Evolutionary conservation across 2,797 vertebrate species (phyloP).

Genomic region (Muraenolepis orangiensis): DNA sequence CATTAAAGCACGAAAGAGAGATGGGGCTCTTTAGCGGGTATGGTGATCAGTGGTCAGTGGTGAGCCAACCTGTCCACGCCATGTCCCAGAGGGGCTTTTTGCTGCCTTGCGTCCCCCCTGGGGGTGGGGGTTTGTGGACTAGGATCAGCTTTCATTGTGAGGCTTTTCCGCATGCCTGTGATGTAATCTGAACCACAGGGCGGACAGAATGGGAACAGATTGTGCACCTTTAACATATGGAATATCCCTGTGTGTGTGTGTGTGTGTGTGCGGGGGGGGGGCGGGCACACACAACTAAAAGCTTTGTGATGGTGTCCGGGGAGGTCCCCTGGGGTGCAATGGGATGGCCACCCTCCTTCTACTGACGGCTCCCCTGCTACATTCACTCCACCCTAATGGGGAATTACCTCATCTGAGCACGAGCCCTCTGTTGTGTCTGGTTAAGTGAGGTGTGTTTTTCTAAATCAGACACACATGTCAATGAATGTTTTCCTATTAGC

Average conservation of each 20-base stretch:
- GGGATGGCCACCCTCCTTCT: slow-evolving; percentile 26
- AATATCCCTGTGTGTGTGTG: slow-evolving; percentile 25
- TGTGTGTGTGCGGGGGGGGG: slow-evolving; percentile 29
- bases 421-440: not conserved
- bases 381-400: not conserved
- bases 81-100: slow-evolving; percentile 56
- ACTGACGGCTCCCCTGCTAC: not conserved
- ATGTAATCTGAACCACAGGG: slow-evolving; percentile 59
- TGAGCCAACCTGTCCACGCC: slow-evolving; percentile 32
- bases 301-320: slow-evolving; percentile 46
- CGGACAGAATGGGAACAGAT: slow-evolving; percentile 41
- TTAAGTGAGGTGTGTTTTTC: not conserved
- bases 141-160: slow-evolving; percentile 55
- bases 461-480: not conserved
- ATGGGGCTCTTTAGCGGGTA: slow-evolving; percentile 10
- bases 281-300: slow-evolving; percentile 49
- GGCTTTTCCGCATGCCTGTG: slow-evolving; percentile 61
- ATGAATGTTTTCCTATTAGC: not conserved
- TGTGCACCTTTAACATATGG: slow-evolving; percentile 38
- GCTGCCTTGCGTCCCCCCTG: slow-evolving; percentile 40
- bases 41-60: slow-evolving; percentile 31
- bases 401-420: not conserved
- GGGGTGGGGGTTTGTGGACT: slow-evolving; percentile 53
- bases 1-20: slow-evolving; percentile 30
- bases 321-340: slow-evolving; percentile 38